Evolutionary conservation across 2,797 vertebrate species (phyloP).

Genomic region (Taeniopygia guttata): DNA sequence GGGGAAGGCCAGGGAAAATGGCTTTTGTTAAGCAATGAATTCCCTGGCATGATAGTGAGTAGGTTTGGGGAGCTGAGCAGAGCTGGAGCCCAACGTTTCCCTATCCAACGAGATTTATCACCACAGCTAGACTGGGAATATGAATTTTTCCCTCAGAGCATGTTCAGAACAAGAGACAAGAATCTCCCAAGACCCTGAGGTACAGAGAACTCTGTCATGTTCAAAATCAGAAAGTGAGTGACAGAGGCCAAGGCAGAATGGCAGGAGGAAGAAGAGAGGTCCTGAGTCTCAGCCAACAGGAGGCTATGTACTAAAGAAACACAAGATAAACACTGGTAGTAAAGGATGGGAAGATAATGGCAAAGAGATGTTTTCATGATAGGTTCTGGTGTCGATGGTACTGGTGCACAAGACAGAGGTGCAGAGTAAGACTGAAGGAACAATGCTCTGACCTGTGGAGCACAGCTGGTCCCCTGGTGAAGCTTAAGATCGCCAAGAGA

Average conservation of each 20-base stretch:
- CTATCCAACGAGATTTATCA: background rate
- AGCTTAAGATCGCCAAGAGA: background rate
- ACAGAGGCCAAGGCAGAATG: background rate
- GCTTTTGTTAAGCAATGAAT: background rate
- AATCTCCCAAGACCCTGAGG: background rate
- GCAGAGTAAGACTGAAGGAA: background rate
- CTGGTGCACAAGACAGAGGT: background rate
- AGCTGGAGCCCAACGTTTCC: background rate
- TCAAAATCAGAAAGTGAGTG: background rate
- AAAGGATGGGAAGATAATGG: background rate
- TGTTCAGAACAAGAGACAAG: background rate
- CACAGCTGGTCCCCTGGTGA: background rate
- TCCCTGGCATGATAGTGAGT: background rate
- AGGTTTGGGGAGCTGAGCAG: background rate
- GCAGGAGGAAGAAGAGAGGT: background rate
- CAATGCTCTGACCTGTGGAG: background rate
- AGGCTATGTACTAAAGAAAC: background rate
- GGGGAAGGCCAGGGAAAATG: background rate
- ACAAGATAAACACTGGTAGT: background rate
- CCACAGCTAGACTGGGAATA: background rate
- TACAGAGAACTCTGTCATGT: background rate
- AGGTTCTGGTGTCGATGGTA: background rate
- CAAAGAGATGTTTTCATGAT: background rate
- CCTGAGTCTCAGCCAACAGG: background rate
- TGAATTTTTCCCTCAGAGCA: background rate